phyloP scores from a whole-genome alignment of 2,888 invertebrate species.

The Drosophila melanosoma region DNA sequence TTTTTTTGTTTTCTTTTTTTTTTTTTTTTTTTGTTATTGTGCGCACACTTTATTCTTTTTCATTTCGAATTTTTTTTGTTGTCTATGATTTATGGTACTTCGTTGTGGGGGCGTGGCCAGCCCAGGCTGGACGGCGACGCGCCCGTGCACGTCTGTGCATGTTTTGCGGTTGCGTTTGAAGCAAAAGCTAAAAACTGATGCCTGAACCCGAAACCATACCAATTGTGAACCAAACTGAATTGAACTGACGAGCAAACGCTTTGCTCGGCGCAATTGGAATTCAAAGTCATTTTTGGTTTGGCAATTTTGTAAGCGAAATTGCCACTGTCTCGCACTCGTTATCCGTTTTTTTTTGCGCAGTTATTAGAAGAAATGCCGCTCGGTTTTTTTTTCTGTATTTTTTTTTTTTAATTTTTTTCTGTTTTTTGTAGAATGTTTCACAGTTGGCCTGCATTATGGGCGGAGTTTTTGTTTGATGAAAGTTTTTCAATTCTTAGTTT shows the following conservation, averaged over 20 bases:
- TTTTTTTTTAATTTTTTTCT: slow-evolving; percentile 18
- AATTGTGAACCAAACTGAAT: slow-evolving; percentile 21
- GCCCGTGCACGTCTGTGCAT: slow-evolving; percentile 72
- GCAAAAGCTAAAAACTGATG: slow-evolving; percentile 46
- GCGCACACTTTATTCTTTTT: slow-evolving; percentile 48
- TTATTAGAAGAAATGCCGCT: slow-evolving; percentile 74
- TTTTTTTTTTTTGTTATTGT: slow-evolving; percentile 48
- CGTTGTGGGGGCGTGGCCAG: slow-evolving; percentile 71
- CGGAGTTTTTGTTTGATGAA: slow-evolving; percentile 66
- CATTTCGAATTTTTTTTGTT: slow-evolving; percentile 39
- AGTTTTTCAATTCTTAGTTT: slow-evolving; percentile 49
- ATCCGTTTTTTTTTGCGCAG: slow-evolving; percentile 75
- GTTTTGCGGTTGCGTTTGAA: slow-evolving; percentile 76
- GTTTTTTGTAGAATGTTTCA: slow-evolving; percentile 54
- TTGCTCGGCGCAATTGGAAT: slow-evolving; percentile 72
- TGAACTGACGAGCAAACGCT: slow-evolving; percentile 52
- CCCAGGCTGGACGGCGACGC: slow-evolving; percentile 34
- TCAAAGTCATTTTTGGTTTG: slow-evolving; percentile 80
- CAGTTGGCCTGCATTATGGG: slow-evolving; percentile 62
- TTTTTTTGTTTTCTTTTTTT: slow-evolving; percentile 32
- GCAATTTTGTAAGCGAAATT: slow-evolving; percentile 80
- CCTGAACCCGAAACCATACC: slow-evolving; percentile 9
- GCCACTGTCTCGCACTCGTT: slow-evolving; percentile 75
- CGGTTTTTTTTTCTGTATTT: slow-evolving; percentile 27
- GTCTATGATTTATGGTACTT: slow-evolving; percentile 76